A percentile compares a stretch with the other conserved stretches of the same genome.
These are phyloP conservation scores for Lontra canadensis DNA, from an alignment of 2,113 vertebrate genomes.

Conservation along the genomic window DNA sequence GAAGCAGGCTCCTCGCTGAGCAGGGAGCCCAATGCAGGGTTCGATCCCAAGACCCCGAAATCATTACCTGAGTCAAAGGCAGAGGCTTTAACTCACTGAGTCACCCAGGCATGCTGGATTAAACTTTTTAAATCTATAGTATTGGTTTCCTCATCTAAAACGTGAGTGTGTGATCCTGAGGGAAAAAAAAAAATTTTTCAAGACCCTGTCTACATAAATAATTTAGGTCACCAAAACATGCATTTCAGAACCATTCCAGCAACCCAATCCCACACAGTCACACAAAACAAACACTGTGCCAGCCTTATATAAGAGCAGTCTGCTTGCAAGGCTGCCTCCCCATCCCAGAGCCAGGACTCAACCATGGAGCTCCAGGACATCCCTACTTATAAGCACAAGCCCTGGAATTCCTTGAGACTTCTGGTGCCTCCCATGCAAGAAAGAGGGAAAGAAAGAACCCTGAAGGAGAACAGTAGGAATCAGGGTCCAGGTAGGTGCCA, in stretches of 20 bases:
- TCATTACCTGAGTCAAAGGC: too few species aligned
- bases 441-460: background rate
- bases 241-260: background rate
- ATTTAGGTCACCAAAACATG: background rate
- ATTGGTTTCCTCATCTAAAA: background rate
- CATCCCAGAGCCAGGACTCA: background rate
- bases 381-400: background rate
- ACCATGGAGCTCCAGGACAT: background rate
- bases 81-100: too few species aligned
- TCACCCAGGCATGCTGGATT: background rate
- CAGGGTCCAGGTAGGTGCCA: background rate
- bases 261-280: background rate
- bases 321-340: background rate
- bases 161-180: background rate
- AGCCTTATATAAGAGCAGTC: background rate
- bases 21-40: too few species aligned
- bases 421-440: background rate
- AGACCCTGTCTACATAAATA: background rate
- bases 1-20: too few species aligned
- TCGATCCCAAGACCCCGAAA: too few species aligned
- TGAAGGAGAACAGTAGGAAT: background rate
- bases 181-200: background rate
- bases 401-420: background rate
- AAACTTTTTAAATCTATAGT: background rate
- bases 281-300: background rate